phyloP scores from a whole-genome alignment of 2,888 invertebrate genomes.

The Drosophila infuscata region DNA sequence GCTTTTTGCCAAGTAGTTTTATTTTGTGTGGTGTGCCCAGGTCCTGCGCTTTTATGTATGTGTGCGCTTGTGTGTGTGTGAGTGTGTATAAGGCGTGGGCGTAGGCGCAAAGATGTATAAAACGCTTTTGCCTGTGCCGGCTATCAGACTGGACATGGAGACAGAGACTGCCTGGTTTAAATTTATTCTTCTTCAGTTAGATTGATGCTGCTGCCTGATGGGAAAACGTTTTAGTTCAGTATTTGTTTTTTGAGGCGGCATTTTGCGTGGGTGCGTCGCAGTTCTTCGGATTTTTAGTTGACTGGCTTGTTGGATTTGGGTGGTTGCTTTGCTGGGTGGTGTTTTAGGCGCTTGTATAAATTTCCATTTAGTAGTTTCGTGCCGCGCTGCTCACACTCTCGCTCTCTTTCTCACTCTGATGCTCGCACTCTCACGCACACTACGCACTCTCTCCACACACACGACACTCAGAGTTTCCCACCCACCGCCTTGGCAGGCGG shows the following conservation, averaged over 20 bases:
- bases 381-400: conserved; percentile 51
- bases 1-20: conserved; percentile 38
- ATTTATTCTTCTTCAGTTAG: neutral
- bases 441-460: conserved; percentile 50
- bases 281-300: conserved; percentile 41
- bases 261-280: conserved; percentile 59
- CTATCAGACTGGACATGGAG: conserved; percentile 39
- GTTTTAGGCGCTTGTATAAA: conserved; percentile 65
- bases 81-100: conserved; percentile 60
- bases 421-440: conserved; percentile 49
- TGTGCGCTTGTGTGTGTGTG: conserved; percentile 12
- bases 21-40: conserved; percentile 39
- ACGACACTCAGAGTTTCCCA: conserved; percentile 39
- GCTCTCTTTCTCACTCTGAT: conserved; percentile 37
- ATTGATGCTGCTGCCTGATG: conserved; percentile 22
- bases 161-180: neutral
- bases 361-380: conserved; percentile 74
- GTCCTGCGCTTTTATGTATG: conserved; percentile 42
- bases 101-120: conserved; percentile 67
- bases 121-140: conserved; percentile 48
- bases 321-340: conserved; percentile 55
- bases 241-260: conserved; percentile 27
- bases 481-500: conserved; percentile 57
- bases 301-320: conserved; percentile 39
- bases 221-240: conserved; percentile 10